These are phyloP conservation scores for Budorcas taxicolor DNA, from an alignment of 2,113 vertebrate species.

Conservation along the genomic window DNA sequence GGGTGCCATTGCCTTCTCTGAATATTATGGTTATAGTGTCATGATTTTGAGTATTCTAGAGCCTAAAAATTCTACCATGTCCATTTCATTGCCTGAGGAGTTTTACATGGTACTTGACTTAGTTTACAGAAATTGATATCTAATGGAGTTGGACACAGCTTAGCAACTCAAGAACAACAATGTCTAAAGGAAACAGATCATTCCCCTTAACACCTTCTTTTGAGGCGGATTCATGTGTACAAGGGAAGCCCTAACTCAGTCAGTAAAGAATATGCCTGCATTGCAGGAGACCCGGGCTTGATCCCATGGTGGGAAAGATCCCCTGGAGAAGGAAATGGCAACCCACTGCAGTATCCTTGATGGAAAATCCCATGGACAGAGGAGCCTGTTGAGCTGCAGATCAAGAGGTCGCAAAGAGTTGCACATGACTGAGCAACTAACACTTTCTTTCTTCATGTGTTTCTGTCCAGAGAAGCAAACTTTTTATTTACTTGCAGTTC, in stretches of 20 bases:
- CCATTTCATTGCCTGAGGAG: background rate
- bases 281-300: accelerated
- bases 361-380: background rate
- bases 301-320: background rate
- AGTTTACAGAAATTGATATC: background rate
- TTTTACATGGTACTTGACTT: background rate
- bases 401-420: background rate
- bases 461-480: background rate
- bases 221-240: background rate
- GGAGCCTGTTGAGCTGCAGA: background rate
- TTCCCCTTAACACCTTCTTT: background rate
- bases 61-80: background rate
- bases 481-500: background rate
- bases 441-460: background rate
- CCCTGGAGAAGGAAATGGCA: background rate
- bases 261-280: background rate
- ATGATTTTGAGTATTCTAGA: background rate
- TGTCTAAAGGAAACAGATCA: background rate
- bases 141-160: background rate
- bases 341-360: background rate
- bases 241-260: background rate
- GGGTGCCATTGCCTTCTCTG: too few species aligned
- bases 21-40: too few species aligned
- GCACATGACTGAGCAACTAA: background rate
- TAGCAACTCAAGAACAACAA: background rate